Base-by-base conservation (phyloP, 2,113 vertebrate genomes). In the Aplodontia rufa region DNA sequence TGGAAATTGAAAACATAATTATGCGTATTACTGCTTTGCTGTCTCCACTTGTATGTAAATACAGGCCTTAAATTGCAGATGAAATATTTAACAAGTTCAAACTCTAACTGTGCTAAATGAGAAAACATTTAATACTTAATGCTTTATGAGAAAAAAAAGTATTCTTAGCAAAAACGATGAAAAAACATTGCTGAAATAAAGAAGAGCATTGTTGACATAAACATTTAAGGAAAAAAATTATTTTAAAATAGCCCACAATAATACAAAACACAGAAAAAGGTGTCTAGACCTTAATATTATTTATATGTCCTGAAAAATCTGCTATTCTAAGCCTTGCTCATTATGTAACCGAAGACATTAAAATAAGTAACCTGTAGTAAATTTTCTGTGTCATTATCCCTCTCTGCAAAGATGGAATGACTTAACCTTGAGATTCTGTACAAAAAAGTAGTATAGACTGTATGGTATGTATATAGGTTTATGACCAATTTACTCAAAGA, bases 41-140 rank as follows among this genome's bases (percentile, higher is more conserved):
- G 90, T 0, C 0, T 78, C 66, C 47, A 96, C 30, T 64, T 82
- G 1, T 72, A 76, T 85, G 3, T 28, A 85, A 87, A 74, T 87
- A 83, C 3, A 93, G 68, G 47, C 19, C 26, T 86, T 51, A 94
- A n/a, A 69, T 62, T 94, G n/a, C 93, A 94, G 88, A 96, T 35
- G 6, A 97, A 96, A 92, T 40, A 75, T 42, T 40, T 96, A 62
- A 76, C 32, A 87, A 51, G 20, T 49, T 90, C 20, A 91, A 37
- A 92, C 60, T 89, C 72, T 49, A 93, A 62, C 0, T 0, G 0
- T 76, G 87, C 4, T 76, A 32, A 64, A 72, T 93, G 87, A 97
- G 90, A 13, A 28, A 90, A 80, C 0, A 86, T 68, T 37, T 8
- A 71, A 66, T 3, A 19, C 22, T 87, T 92, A 28, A 58, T 19